Conservation (phyloP, 2,113 vertebrate genomes). For the Eretmochelys imbricata region DNA sequence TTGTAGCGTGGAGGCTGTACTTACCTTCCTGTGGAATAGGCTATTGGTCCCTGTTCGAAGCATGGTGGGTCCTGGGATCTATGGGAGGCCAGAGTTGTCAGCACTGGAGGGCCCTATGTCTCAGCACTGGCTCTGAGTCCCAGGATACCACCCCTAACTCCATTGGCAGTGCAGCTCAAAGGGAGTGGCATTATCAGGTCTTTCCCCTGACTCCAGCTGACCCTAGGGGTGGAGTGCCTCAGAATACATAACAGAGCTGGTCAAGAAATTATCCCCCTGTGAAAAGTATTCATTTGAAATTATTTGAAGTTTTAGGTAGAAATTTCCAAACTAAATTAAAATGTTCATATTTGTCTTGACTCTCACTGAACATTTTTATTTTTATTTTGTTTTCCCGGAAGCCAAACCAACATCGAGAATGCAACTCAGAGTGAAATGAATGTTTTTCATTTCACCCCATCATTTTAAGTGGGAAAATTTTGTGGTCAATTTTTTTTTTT, state of each 20-base stretch:
- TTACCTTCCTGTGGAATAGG: neutral
- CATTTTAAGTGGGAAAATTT: neutral
- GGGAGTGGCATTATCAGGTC: neutral
- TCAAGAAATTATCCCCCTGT: fast-evolving
- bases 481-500: neutral
- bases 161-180: neutral
- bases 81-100: neutral
- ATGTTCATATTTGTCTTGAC: neutral
- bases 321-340: neutral
- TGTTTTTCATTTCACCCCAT: neutral
- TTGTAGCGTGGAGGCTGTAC: neutral
- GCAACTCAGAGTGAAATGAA: neutral
- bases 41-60: neutral
- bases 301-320: neutral
- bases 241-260: neutral
- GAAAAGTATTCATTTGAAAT: neutral
- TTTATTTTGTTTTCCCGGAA: neutral
- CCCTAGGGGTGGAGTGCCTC: neutral
- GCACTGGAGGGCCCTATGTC: fast-evolving
- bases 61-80: neutral
- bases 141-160: neutral
- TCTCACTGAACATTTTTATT: neutral
- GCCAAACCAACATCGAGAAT: neutral
- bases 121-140: neutral
- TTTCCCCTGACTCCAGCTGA: neutral